Conservation (phyloP, 2,888 invertebrate genomes). For the Synanthedon formicaeformis region DNA sequence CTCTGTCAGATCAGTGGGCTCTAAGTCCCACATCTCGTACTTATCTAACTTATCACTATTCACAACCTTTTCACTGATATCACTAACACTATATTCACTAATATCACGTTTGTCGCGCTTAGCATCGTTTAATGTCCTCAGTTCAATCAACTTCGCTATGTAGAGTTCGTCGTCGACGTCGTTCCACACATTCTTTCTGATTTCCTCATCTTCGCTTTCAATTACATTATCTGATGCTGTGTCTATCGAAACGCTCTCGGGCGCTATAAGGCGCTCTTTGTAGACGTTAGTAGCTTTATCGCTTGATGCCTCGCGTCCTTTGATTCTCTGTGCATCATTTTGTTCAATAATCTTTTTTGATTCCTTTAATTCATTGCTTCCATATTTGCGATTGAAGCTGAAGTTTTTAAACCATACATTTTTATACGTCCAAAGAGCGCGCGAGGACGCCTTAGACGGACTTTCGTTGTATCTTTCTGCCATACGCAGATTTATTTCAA, state of each 20-base stretch:
- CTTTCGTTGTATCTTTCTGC: conserved; percentile 51
- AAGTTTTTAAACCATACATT: conserved; percentile 32
- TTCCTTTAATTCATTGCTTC: not conserved
- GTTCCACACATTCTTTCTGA: conserved; percentile 60
- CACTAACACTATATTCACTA: conserved; percentile 53
- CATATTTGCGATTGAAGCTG: not conserved
- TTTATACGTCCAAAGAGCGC: conserved; percentile 52
- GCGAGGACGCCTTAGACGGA: conserved; percentile 57
- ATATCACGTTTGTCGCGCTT: conserved; percentile 63
- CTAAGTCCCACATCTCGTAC: conserved; percentile 79
- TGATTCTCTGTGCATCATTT: not conserved
- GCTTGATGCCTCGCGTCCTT: not conserved
- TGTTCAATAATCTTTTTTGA: not conserved
- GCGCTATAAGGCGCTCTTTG: conserved; percentile 40
- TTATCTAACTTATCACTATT: conserved; percentile 67
- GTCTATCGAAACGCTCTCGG: conserved; percentile 18
- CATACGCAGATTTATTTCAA: conserved; percentile 57
- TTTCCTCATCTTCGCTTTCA: conserved; percentile 36
- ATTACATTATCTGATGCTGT: conserved; percentile 12
- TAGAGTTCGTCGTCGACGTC: conserved; percentile 64
- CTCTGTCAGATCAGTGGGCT: conserved; percentile 77
- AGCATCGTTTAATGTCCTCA: conserved; percentile 58
- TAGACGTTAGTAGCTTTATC: not conserved
- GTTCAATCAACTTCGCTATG: conserved; percentile 58
- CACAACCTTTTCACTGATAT: conserved; percentile 65